Base-by-base conservation (phyloP, 2,888 invertebrate genomes). In the Limenitis camilla region DNA sequence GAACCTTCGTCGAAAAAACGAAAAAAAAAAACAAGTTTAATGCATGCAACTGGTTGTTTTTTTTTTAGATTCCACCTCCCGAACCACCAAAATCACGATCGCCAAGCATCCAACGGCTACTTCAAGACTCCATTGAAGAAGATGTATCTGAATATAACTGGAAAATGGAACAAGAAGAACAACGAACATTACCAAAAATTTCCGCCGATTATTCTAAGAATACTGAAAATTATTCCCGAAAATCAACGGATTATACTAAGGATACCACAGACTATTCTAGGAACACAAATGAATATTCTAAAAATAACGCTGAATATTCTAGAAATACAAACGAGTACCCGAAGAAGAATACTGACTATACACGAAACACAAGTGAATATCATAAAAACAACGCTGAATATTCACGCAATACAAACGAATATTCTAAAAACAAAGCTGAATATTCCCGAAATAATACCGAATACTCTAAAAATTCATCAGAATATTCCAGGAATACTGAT, bases 51-150 rank as follows among this genome's bases (percentile, higher is more conserved):
- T n/a, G n/a, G n/a, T 2, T 43, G 39, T 29, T 43, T 38, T 49
- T 8, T 6, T 35, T 43, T 0, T 53, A 89, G 89, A 83, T 92
- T 1, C 92, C 92, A 43, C 92, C 92, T 6, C 92, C 92, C 0
- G 92, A 92, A 57, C 92, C 92, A 38, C 92, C 92, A 28, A 80
- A 84, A 57, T 87, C 86, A 4, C 76, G 85, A 0, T 87, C 86
- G 0, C 86, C 86, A 1, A 84, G 83, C 66, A 89, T 78, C 68
- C 89, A 66, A 65, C 88, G 71, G 61, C 80, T 78, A 65, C 68
- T 85, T 0, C 87, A 76, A 74, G 89, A 81, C 49, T 87, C 78
- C 2, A 78, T 81, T 55, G 88, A 84, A 58, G 87, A 83, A 51
- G 79, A 74, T 56, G 68, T 73, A 40, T 86, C 76, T 11, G 81